A percentile compares a stretch with the other conserved stretches of the same genome.
Evolutionary conservation across 2,797 vertebrate genomes (phyloP).

Genomic region (Spea hammondii): DNA sequence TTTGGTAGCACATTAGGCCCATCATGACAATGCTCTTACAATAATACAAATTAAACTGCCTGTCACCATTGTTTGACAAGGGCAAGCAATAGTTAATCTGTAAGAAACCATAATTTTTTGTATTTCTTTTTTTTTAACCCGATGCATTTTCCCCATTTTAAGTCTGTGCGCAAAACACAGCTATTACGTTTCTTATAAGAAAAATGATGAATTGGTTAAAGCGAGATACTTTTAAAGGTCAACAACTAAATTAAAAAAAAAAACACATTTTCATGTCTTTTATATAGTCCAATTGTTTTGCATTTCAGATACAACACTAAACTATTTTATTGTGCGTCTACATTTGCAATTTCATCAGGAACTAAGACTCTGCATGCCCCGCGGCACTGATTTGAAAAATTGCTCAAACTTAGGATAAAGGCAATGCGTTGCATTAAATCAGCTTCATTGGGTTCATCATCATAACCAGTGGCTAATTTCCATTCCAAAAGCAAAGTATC

Average conservation of each 20-base stretch:
- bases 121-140: too few relatives aligned
- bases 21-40: too few relatives aligned
- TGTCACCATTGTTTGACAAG: too few relatives aligned
- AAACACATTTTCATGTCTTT: conserved; percentile 40
- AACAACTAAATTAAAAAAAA: conserved; percentile 23
- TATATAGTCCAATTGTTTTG: conserved; percentile 33
- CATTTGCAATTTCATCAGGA: conserved; percentile 53
- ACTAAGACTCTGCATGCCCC: conserved; percentile 47
- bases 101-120: too few relatives aligned
- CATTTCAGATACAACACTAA: conserved; percentile 51
- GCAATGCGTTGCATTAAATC: conserved; percentile 48
- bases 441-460: conserved; percentile 52
- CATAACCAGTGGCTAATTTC: conserved; percentile 51
- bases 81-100: too few relatives aligned
- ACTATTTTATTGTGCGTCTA: conserved; percentile 46
- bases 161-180: conserved; percentile 13
- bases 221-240: conserved; percentile 48
- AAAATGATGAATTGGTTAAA: conserved; percentile 44
- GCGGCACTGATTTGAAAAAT: conserved; percentile 52
- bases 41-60: too few relatives aligned
- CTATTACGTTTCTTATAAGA: conserved; percentile 35
- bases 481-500: conserved; percentile 49
- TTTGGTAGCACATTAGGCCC: too few relatives aligned
- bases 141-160: background rate
- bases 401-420: conserved; percentile 52